Conservation (phyloP, 2,888 invertebrate species). For the Zygogramma bicolorata region DNA sequence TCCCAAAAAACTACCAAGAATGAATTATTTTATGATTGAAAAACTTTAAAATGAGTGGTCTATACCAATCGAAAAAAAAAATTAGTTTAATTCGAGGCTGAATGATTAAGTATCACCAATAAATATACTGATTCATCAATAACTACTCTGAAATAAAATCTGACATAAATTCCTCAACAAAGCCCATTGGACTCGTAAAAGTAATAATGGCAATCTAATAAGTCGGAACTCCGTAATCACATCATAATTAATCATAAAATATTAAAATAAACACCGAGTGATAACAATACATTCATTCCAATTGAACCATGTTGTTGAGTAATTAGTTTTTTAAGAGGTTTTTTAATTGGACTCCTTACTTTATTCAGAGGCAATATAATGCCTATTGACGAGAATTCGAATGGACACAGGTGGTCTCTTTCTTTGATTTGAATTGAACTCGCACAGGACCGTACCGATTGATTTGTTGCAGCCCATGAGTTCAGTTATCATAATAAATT, state of each 20-base stretch:
- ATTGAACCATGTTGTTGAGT: slow-evolving; percentile 28
- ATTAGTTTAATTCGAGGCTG: too few relatives aligned
- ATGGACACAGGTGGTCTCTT: slow-evolving; percentile 43
- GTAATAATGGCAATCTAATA: slow-evolving; percentile 1
- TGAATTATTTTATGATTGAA: too few relatives aligned
- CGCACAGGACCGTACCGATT: neutral
- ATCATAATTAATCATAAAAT: slow-evolving; percentile 26
- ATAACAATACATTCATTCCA: slow-evolving; percentile 21
- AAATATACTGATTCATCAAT: too few relatives aligned
- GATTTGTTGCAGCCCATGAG: too few relatives aligned
- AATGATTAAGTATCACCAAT: too few relatives aligned
- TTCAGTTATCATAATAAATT: too few relatives aligned
- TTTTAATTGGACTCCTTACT: slow-evolving; percentile 34
- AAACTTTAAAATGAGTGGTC: too few relatives aligned
- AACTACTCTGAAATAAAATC: too few relatives aligned
- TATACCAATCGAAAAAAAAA: too few relatives aligned
- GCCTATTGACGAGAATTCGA: slow-evolving; percentile 1
- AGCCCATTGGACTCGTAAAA: too few relatives aligned
- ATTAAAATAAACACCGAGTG: slow-evolving; percentile 17
- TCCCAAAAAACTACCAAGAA: too few relatives aligned
- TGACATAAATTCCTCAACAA: too few relatives aligned
- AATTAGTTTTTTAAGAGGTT: slow-evolving; percentile 22
- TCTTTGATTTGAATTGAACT: slow-evolving; percentile 41
- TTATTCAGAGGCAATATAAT: slow-evolving; percentile 23
- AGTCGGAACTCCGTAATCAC: slow-evolving; percentile 18